Evolutionary conservation across 2,113 vertebrate genomes (phyloP), one percentile per base, ranked within the genome.

Genomic region (Nibea coibor): DNA sequence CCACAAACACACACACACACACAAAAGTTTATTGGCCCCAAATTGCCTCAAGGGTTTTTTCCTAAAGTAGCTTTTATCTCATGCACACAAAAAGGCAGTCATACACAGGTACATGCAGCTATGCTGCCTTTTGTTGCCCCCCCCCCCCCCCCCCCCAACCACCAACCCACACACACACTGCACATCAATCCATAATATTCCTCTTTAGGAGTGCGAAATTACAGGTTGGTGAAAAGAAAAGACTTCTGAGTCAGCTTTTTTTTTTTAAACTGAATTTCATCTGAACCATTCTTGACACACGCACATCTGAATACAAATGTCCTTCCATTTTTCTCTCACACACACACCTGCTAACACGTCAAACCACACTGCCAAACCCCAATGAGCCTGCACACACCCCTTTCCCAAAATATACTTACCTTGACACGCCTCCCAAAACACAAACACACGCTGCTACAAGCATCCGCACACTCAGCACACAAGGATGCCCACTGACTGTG

Each of bases 1-100:
- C 72, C 66, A 82, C 58, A 5, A 54, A 70, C 72, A 87, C 35
- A 63, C 78, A 35, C 67, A 86, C 72, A 72, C 56, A 74, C 75
- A 76, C 47, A 3, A 20, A 75, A 62, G 80, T 87, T 91, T 90
- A 90, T 87, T 64, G 66, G 54, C 58, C 66, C 64, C 28, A 16
- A 62, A 70, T 43, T 51, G 71, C 80, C 90, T 72, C 4, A 0
- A 67, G 89, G 89, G 69, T 47, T 80, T 45, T 80, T 87, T 58
- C 22, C 58, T 75, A 39, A 78, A 89, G 64, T 22, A 50, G n/a
- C 42, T 86, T 64, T 64, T 65, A 48, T 87, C 63, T 68, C 72
- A 17, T 28, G 31, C 74, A 80, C 5, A 81, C 17, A 45, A 35
- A 47, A 65, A 50, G 9, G 2, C 22, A 35, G 35, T 61, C 12